Conservation (phyloP, 2,797 vertebrate genomes). For the Pogoniulus pusillus region DNA sequence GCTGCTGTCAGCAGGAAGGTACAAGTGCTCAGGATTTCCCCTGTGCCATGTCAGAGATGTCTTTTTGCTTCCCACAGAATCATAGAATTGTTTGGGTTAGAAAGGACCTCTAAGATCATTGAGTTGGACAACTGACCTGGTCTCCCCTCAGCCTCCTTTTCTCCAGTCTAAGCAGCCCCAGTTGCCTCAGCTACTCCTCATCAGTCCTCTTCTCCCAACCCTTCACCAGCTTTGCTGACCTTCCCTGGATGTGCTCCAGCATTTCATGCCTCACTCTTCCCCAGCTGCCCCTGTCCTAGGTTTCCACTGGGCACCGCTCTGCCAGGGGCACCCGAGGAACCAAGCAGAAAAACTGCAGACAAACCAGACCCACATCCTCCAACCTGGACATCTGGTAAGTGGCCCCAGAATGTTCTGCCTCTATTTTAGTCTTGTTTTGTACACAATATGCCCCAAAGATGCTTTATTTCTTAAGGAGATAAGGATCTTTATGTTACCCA, state of each 20-base stretch:
- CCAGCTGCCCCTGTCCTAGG: background rate
- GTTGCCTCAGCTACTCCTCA: too few species aligned
- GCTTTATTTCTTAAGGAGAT: conserved; percentile 61
- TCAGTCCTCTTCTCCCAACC: too few species aligned
- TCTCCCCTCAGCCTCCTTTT: too few species aligned
- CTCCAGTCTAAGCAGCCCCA: too few species aligned
- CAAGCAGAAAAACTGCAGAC: background rate
- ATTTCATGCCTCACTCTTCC: background rate
- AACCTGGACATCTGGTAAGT: conserved; percentile 52
- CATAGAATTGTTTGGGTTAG: too few species aligned
- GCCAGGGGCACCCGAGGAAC: background rate
- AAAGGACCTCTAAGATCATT: too few species aligned
- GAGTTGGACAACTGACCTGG: too few species aligned
- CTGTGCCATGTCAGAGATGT: background rate
- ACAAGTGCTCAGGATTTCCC: background rate
- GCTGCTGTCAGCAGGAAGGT: background rate
- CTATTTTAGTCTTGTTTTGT: conserved; percentile 67
- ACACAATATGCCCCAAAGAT: conserved; percentile 64
- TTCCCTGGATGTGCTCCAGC: too few species aligned
- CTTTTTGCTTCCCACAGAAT: background rate
- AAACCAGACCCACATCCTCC: background rate
- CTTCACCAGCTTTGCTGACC: too few species aligned
- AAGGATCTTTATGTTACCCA: conserved; percentile 67
- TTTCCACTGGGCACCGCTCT: background rate
- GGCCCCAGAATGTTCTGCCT: conserved; percentile 51